These are phyloP conservation scores for Dryoscopus gambensis DNA, from an alignment of 2,113 vertebrate species.

Conservation along the genomic window DNA sequence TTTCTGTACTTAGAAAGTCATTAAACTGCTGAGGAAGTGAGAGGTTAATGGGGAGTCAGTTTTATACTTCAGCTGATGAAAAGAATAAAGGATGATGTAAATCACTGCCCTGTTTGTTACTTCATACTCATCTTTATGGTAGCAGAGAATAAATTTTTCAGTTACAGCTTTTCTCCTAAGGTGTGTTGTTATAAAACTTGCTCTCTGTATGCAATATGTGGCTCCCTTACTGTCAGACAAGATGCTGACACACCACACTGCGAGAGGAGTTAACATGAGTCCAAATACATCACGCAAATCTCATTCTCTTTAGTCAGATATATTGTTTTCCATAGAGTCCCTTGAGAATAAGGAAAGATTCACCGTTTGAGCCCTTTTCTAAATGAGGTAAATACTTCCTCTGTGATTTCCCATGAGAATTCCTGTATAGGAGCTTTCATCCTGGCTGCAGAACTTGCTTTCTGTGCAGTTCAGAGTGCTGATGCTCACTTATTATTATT, in stretches of 20 bases:
- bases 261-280: accelerated
- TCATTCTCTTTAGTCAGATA: not conserved
- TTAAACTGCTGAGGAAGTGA: not conserved
- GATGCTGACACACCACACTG: not conserved
- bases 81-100: not conserved
- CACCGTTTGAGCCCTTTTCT: not conserved
- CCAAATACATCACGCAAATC: not conserved
- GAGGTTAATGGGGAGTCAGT: not conserved
- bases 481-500: not conserved
- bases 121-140: not conserved
- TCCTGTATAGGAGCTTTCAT: not conserved
- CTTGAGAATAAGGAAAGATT: not conserved
- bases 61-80: not conserved
- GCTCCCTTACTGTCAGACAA: not conserved
- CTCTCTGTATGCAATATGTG: not conserved
- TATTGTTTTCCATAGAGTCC: not conserved
- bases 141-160: not conserved
- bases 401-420: conserved; percentile 11
- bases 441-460: not conserved
- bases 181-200: not conserved
- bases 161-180: not conserved
- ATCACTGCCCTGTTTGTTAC: not conserved
- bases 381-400: conserved; percentile 26
- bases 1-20: not conserved
- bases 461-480: not conserved